Conservation (phyloP, 2,797 vertebrate genomes). For the Enteromius thamalakanensis region DNA sequence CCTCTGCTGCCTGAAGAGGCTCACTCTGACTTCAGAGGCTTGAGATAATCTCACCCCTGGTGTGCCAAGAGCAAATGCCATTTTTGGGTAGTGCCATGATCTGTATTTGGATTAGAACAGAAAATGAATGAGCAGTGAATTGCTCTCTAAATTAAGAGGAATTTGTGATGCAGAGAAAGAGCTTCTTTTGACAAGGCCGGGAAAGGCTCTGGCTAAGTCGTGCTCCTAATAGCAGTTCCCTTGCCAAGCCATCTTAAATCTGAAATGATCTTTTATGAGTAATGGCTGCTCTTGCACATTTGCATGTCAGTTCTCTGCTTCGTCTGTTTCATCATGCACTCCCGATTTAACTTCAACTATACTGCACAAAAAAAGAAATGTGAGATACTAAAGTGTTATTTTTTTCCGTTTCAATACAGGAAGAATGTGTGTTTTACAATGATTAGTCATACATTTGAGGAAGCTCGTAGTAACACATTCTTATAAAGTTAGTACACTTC, state of each 20-base stretch:
- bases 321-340: constrained; percentile 39
- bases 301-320: constrained; percentile 28
- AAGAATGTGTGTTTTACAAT: constrained; percentile 44
- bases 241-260: constrained; percentile 38
- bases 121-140: constrained; percentile 58
- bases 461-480: constrained; percentile 45
- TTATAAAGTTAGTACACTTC: neutral
- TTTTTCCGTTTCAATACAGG: constrained; percentile 43
- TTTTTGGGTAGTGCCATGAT: constrained; percentile 52
- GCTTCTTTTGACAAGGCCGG: constrained; percentile 40
- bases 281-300: constrained; percentile 37
- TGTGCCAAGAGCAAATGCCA: constrained; percentile 47
- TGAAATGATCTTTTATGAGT: constrained; percentile 51
- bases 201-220: constrained; percentile 34
- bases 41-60: constrained; percentile 45
- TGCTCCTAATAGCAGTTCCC: constrained; percentile 32
- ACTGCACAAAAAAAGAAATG: constrained; percentile 25
- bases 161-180: constrained; percentile 46
- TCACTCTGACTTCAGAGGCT: constrained; percentile 27
- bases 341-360: constrained; percentile 36
- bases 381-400: constrained; percentile 16
- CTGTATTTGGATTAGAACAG: constrained; percentile 53
- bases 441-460: constrained; percentile 52
- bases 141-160: constrained; percentile 53
- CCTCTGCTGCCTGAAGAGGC: constrained; percentile 20